Evolutionary conservation across 2,888 invertebrate species (phyloP).

Genomic region (Slavum lentiscoides): DNA sequence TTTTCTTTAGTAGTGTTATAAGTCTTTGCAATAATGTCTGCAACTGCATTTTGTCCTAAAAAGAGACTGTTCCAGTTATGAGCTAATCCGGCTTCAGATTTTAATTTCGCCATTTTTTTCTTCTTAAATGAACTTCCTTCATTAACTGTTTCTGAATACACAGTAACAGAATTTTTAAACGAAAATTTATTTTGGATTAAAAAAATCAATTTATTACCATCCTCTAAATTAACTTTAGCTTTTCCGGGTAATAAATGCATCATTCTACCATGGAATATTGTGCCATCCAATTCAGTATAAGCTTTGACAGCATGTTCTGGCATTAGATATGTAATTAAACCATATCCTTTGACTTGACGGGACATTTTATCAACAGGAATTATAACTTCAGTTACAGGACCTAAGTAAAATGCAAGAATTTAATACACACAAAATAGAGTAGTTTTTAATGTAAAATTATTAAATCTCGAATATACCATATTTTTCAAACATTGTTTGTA

Average conservation of each 20-base stretch:
- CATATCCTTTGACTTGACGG: slow-evolving; percentile 80
- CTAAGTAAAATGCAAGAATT: slow-evolving; percentile 61
- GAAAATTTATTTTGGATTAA: neutral
- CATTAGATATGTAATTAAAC: slow-evolving; percentile 87
- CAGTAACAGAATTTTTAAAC: neutral
- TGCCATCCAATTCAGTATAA: slow-evolving; percentile 86
- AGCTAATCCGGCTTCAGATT: slow-evolving; percentile 73
- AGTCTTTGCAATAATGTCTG: slow-evolving; percentile 83
- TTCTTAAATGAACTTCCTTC: slow-evolving; percentile 78
- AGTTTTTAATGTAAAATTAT: slow-evolving; percentile 70
- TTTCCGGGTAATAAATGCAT: slow-evolving; percentile 89
- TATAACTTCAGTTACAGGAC: slow-evolving; percentile 82
- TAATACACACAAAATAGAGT: slow-evolving; percentile 59
- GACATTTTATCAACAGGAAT: slow-evolving; percentile 83
- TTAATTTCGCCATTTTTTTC: slow-evolving; percentile 77
- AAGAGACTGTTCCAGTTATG: slow-evolving; percentile 98
- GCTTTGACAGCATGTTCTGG: slow-evolving; percentile 94
- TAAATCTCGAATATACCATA: slow-evolving; percentile 78
- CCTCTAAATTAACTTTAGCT: slow-evolving; percentile 64
- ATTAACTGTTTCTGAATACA: slow-evolving; percentile 58
- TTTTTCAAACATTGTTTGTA: slow-evolving; percentile 79
- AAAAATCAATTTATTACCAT: slow-evolving; percentile 55
- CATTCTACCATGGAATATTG: slow-evolving; percentile 86
- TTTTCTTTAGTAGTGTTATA: slow-evolving; percentile 84
- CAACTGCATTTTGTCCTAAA: slow-evolving; percentile 88